phyloP scores from a whole-genome alignment of 2,797 vertebrate genomes.

The Aldrovandia affinis region DNA sequence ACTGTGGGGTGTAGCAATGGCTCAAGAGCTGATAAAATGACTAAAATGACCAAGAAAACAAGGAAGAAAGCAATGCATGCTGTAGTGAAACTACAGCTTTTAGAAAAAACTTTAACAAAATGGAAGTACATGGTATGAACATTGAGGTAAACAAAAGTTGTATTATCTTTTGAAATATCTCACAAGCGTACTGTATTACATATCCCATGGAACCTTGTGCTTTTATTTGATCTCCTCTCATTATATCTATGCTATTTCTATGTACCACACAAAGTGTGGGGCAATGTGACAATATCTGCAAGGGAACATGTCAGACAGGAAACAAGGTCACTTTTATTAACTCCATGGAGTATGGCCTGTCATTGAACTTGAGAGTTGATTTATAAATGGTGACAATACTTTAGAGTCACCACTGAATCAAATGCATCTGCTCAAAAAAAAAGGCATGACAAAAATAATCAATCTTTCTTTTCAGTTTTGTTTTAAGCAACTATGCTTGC shows the following conservation, averaged over 20 bases:
- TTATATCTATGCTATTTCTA: no score
- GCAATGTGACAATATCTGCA: not conserved
- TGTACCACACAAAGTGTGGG: slow-evolving; percentile 8
- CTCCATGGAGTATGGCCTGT: not conserved
- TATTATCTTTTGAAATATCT: not conserved
- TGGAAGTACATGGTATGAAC: not conserved
- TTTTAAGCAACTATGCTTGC: slow-evolving; percentile 38
- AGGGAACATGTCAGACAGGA: slow-evolving; percentile 11
- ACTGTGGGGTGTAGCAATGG: not conserved
- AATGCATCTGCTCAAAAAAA: slow-evolving; percentile 18
- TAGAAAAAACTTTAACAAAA: slow-evolving; percentile 21
- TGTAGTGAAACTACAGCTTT: not conserved
- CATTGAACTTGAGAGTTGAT: slow-evolving; percentile 28
- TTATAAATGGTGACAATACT: slow-evolving; percentile 29
- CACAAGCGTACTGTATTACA: not conserved
- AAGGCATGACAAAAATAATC: slow-evolving; percentile 25
- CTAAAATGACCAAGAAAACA: slow-evolving; percentile 13
- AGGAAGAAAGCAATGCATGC: not conserved
- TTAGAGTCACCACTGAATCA: slow-evolving; percentile 17
- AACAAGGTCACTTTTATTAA: slow-evolving; percentile 1
- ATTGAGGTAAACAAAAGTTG: not conserved
- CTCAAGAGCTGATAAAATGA: slow-evolving; percentile 16
- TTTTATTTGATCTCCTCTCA: not conserved
- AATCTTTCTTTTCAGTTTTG: slow-evolving; percentile 40
- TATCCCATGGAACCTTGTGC: not conserved